phyloP scores from a whole-genome alignment of 2,113 vertebrate species.

The Leuciscus idus region DNA sequence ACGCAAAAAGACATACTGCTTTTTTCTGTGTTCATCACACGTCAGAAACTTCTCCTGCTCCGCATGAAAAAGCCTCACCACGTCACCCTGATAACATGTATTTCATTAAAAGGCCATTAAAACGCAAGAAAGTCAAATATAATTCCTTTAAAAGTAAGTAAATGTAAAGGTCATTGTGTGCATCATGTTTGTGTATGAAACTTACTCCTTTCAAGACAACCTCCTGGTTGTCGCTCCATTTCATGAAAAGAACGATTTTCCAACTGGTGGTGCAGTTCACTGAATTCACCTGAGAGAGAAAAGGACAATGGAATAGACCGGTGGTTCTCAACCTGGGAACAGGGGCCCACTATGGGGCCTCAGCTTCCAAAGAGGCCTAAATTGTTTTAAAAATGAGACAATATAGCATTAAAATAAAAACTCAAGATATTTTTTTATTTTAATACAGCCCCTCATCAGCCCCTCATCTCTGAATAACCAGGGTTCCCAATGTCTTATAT shows the following conservation, averaged over 20 bases:
- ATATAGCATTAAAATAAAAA: not conserved
- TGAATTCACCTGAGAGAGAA: conserved; percentile 86
- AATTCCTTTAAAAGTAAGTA: not conserved
- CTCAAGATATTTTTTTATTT: not conserved
- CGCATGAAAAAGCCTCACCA: conserved; percentile 94
- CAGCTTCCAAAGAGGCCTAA: not conserved
- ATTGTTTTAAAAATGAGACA: not conserved
- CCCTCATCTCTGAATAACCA: not conserved
- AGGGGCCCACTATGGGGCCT: not conserved
- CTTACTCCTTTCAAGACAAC: conserved; percentile 93
- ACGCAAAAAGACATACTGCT: conserved; percentile 95
- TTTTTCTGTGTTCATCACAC: conserved; percentile 95
- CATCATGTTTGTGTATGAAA: conserved; percentile 20
- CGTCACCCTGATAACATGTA: conserved; percentile 83
- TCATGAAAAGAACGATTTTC: conserved; percentile 99
- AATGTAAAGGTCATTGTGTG: not conserved
- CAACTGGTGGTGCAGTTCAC: conserved; percentile 99
- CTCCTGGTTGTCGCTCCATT: conserved; percentile 98
- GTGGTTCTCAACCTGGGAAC: not conserved
- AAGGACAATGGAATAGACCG: not conserved
- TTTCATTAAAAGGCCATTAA: not conserved
- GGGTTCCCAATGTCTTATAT: not conserved
- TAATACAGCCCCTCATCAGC: not conserved
- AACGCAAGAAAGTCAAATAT: not conserved
- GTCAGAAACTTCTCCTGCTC: conserved; percentile 99